phyloP scores from a whole-genome alignment of 2,888 invertebrate genomes.

The Cerastis leucographa region DNA sequence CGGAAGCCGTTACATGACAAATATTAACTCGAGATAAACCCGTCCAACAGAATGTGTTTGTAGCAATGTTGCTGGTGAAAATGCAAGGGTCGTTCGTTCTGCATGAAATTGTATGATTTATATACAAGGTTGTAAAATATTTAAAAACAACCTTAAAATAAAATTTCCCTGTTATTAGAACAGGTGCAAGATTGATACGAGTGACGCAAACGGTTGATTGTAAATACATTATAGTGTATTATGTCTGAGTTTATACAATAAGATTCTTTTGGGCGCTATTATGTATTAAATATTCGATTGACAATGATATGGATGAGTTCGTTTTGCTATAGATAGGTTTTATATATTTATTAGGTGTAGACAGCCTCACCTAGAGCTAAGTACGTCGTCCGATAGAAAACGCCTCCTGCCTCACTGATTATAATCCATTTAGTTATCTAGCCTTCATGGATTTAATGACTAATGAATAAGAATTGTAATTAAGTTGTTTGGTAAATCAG shows the following conservation, averaged over 20 bases:
- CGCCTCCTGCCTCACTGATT: neutral
- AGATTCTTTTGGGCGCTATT: constrained; percentile 56
- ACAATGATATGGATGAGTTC: constrained; percentile 54
- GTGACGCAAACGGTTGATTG: constrained; percentile 72
- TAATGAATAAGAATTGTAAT: constrained; percentile 44
- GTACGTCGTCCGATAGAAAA: neutral
- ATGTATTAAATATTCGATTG: constrained; percentile 35
- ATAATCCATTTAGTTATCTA: constrained; percentile 14
- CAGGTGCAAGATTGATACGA: constrained; percentile 71
- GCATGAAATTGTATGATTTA: neutral
- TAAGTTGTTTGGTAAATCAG: constrained; percentile 51
- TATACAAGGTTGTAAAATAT: constrained; percentile 13
- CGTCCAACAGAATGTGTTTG: constrained; percentile 1
- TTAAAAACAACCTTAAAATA: constrained; percentile 9
- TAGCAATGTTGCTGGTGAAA: neutral
- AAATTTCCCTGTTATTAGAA: constrained; percentile 66
- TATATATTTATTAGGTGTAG: constrained; percentile 4
- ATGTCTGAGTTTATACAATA: constrained; percentile 72
- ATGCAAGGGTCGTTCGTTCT: neutral
- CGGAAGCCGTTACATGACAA: constrained; percentile 33
- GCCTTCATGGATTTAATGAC: constrained; percentile 40
- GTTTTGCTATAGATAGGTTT: constrained; percentile 36
- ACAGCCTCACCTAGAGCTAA: neutral
- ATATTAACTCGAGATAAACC: constrained; percentile 24
- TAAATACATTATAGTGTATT: constrained; percentile 63